Evolutionary conservation across 2,888 invertebrate genomes (phyloP), one percentile per base, ranked within the genome.

Genomic region (Drosophila suboccidentalis): DNA sequence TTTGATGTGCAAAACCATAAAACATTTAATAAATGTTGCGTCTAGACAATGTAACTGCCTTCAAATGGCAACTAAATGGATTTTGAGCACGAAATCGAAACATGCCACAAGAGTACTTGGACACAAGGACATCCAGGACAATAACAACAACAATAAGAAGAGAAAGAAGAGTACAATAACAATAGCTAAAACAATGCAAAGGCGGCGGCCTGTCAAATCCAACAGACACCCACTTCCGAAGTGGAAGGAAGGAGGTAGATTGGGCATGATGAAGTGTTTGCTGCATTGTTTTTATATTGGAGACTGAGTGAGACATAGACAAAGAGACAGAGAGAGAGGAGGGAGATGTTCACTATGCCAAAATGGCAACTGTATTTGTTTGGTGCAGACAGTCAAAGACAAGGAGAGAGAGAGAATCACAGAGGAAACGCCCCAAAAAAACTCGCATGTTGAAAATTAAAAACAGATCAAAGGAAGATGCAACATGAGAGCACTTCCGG

Each of bases 31-130:
- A 87, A 87, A 87, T 82, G 87, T 69, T 88, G 82, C 82, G 89
- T 89, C 90, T 89, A 89, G 89, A 89, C 89, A 82, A 86, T 78
- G 78, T 84, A 89, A 89, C 89, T 86, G 90, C 86, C 89, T 82
- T 81, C 82, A 75, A 89, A 89, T 89, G 89, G 77, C 80, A 90
- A 86, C 86, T 87, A 82, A 89, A 89, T 90, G 89, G 86, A 88
- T 90, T 89, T 86, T 75, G 75, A 78, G 65, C 86, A 87, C 82
- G 87, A 80, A 73, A 84, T 84, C 82, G 79, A 87, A 82, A 65
- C 67, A 80, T 71, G 75, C 73, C 70, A 64, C 58, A 63, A 59
- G 63, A 80, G 73, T 76, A 80, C 79, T 83, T 74, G 84, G 70
- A 68, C 57, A 41, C 44, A 50, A 71, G 83, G 79, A 83, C 79